Evolutionary conservation across 2,113 vertebrate species (phyloP).

Genomic region (Nycticebus coucang): DNA sequence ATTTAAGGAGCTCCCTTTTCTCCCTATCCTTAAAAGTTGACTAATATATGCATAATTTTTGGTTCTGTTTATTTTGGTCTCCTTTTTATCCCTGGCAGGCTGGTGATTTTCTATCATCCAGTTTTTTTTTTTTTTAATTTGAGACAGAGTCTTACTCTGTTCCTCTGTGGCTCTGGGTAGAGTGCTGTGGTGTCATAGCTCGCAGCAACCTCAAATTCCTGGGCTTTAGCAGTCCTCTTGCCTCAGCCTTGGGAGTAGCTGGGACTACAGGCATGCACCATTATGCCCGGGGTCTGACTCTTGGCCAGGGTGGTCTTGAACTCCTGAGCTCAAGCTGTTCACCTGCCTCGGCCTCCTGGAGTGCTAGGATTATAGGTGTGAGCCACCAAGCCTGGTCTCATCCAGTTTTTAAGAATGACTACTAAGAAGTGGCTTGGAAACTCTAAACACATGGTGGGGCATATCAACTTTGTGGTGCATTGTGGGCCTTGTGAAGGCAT

Average conservation of each 20-base stretch:
- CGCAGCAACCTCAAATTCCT: background rate
- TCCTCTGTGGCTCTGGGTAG: background rate
- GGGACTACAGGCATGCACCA: too few relatives aligned
- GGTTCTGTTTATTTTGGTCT: slow-evolving; percentile 1
- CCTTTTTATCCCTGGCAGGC: background rate
- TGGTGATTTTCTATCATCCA: slow-evolving; percentile 14
- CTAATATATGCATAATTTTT: background rate
- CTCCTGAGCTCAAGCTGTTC: too few relatives aligned
- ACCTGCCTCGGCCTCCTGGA: too few relatives aligned
- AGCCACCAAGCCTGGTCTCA: too few relatives aligned
- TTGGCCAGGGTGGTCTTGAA: too few relatives aligned
- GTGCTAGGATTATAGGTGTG: too few relatives aligned
- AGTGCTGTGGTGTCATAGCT: background rate
- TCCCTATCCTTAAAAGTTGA: background rate
- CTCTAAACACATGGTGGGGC: background rate
- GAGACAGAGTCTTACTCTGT: background rate
- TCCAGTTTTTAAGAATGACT: background rate
- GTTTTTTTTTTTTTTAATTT: background rate
- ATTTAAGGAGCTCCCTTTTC: background rate
- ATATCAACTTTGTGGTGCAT: background rate
- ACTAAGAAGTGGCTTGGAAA: slow-evolving; percentile 13
- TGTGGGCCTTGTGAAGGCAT: background rate
- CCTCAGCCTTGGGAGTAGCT: background rate
- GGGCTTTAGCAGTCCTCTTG: background rate
- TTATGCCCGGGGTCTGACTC: too few relatives aligned